A percentile compares a stretch with the other conserved stretches of the same genome.
These are phyloP conservation scores for Dermolepida albohirtum DNA, from an alignment of 2,888 invertebrate genomes.

Conservation along the genomic window DNA sequence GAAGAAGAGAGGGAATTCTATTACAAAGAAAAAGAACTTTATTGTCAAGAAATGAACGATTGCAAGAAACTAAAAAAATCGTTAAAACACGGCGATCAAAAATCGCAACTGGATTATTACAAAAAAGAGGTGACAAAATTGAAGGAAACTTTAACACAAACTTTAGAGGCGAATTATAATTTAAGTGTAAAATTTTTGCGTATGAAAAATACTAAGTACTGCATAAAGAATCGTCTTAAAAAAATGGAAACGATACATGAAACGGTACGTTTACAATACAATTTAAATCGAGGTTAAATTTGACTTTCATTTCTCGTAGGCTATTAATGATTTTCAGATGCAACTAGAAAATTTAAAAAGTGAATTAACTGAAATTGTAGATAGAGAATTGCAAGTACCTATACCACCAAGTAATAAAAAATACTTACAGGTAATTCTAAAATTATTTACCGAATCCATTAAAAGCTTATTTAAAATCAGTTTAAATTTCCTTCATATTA, in stretches of 20 bases:
- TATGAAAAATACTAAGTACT: slow-evolving; percentile 63
- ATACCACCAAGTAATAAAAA: slow-evolving; percentile 63
- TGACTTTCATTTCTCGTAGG: slow-evolving; percentile 51
- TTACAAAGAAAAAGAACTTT: slow-evolving; percentile 69
- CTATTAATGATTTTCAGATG: slow-evolving; percentile 56
- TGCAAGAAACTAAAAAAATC: slow-evolving; percentile 59
- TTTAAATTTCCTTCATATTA: no score
- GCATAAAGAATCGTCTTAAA: slow-evolving; percentile 58
- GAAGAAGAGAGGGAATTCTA: slow-evolving; percentile 69
- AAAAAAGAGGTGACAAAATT: slow-evolving; percentile 61
- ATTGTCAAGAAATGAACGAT: slow-evolving; percentile 67
- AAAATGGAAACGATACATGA: slow-evolving; percentile 58
- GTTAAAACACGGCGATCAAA: slow-evolving; percentile 43
- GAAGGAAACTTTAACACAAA: slow-evolving; percentile 60
- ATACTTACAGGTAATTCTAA: slow-evolving; percentile 59
- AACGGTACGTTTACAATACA: slow-evolving; percentile 50
- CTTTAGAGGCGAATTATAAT: slow-evolving; percentile 64
- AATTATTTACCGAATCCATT: background rate
- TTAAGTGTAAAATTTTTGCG: slow-evolving; percentile 64
- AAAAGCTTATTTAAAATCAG: no score
- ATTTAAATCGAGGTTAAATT: slow-evolving; percentile 3
- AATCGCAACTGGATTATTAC: slow-evolving; percentile 53
- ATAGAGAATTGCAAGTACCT: slow-evolving; percentile 56
- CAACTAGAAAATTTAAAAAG: slow-evolving; percentile 58
- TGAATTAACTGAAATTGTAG: slow-evolving; percentile 58